These are phyloP conservation scores for Drosophila nannoptera DNA, from an alignment of 1,140 invertebrate genomes.

Conservation along the genomic window DNA sequence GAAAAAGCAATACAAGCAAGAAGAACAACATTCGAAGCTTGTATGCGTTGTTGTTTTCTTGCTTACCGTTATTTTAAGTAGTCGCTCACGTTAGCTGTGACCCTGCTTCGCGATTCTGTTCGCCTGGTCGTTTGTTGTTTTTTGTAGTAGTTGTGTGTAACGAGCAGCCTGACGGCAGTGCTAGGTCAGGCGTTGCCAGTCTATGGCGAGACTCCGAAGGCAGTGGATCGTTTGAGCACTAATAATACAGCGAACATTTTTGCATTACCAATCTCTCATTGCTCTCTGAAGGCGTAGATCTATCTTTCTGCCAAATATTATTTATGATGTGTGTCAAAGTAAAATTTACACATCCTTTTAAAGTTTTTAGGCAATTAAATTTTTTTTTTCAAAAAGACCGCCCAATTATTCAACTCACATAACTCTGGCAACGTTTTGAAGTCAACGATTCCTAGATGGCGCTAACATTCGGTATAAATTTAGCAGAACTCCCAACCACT, in stretches of 20 bases:
- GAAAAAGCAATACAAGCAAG: conserved; percentile 15
- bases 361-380: not conserved
- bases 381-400: not conserved
- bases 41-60: conserved; percentile 41
- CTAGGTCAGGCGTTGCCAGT: not conserved
- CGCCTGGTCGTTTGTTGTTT: conserved; percentile 56
- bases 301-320: not conserved
- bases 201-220: not conserved
- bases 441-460: not conserved
- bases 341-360: not conserved
- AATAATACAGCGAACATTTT: no score
- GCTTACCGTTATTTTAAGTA: conserved; percentile 49
- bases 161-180: not conserved
- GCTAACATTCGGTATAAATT: not conserved
- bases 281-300: not conserved
- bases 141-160: conserved; percentile 65
- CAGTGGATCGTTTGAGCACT: not conserved
- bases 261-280: no score
- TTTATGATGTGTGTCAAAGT: not conserved
- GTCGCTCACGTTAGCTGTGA: conserved; percentile 13
- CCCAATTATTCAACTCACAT: not conserved
- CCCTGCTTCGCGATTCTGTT: conserved; percentile 43
- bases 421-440: conserved; percentile 2
- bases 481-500: no score
- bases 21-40: conserved; percentile 18